Conservation (phyloP, 2,113 vertebrate genomes). For the Gymnogyps californianus region DNA sequence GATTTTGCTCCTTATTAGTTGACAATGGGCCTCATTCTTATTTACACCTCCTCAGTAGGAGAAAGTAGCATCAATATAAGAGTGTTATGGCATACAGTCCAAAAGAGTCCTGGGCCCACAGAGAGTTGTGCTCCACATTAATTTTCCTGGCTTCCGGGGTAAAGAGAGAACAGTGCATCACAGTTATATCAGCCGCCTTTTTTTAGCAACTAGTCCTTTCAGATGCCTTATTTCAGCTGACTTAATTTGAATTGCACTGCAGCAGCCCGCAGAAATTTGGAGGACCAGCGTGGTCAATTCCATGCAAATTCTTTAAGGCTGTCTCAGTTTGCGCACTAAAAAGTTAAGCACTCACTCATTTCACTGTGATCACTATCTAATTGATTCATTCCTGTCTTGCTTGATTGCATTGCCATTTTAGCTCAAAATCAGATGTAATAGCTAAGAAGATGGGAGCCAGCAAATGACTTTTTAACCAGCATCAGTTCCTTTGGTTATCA, state of each 20-base stretch:
- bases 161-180: background rate
- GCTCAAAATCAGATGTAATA: background rate
- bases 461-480: background rate
- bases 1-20: background rate
- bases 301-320: background rate
- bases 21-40: background rate
- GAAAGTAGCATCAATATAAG: background rate
- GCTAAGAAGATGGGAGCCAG: background rate
- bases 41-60: background rate
- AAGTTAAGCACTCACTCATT: background rate
- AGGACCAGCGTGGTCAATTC: background rate
- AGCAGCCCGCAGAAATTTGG: background rate
- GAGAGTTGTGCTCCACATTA: background rate
- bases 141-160: background rate
- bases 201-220: background rate
- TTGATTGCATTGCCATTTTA: constrained; percentile 26
- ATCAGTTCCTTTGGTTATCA: background rate
- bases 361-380: background rate
- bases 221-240: background rate
- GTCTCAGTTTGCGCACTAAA: background rate
- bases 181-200: background rate
- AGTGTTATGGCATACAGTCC: background rate
- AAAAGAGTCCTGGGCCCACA: background rate
- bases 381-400: background rate
- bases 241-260: background rate